Evolutionary conservation across 2,113 vertebrate genomes (phyloP).

Genomic region (Brienomyrus longianalis): DNA sequence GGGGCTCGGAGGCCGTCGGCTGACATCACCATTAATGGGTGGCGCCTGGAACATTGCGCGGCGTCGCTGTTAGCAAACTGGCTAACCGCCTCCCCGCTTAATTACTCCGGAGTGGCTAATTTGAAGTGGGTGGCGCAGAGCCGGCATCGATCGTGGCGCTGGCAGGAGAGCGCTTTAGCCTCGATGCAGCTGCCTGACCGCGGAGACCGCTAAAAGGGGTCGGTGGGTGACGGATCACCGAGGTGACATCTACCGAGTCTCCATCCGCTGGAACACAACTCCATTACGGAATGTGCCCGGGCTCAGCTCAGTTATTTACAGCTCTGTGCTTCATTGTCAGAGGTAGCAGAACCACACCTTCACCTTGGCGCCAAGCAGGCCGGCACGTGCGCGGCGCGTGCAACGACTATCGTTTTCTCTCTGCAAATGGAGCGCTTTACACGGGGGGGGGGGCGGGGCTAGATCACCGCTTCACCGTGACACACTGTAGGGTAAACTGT

Average conservation of each 20-base stretch:
- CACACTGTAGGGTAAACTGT: neutral
- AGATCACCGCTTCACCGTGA: neutral
- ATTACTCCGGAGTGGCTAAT: neutral
- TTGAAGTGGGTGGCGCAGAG: neutral
- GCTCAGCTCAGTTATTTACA: conserved; percentile 25
- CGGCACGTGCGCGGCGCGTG: neutral
- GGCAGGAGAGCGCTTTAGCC: neutral
- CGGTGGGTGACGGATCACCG: conserved; percentile 18
- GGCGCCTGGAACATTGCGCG: neutral
- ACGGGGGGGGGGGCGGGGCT: neutral
- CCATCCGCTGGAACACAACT: conserved; percentile 23
- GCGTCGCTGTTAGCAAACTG: neutral
- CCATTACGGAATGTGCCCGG: conserved; percentile 22
- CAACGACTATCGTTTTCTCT: neutral
- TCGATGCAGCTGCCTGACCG: neutral
- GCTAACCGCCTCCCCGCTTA: neutral
- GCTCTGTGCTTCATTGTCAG: neutral
- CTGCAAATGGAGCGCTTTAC: conserved; percentile 10
- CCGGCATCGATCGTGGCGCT: neutral
- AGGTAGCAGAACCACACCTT: conserved; percentile 14
- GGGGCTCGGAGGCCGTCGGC: neutral
- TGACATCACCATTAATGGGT: neutral
- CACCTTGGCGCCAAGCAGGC: conserved; percentile 26
- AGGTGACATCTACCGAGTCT: conserved; percentile 10
- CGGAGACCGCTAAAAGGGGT: neutral